Conservation (phyloP, 2,888 invertebrate genomes). For the Hydropsyche betteni region DNA sequence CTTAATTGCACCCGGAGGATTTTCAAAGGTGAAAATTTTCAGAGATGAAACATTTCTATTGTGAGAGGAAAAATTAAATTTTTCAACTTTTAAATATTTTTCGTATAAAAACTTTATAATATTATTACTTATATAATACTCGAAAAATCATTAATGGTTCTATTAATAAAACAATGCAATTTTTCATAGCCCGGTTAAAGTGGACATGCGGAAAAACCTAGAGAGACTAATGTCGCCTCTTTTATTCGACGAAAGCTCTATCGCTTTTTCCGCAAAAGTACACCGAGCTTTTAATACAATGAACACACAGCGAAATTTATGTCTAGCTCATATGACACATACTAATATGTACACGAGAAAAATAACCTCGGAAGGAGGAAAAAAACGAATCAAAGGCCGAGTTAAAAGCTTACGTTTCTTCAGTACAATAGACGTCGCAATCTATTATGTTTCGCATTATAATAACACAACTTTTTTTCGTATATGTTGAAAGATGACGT, state of each 20-base stretch:
- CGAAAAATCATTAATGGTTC: no score
- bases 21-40: no score
- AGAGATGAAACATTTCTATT: no score
- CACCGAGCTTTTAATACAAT: slow-evolving; percentile 36
- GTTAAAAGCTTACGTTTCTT: slow-evolving; percentile 23
- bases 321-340: slow-evolving; percentile 28
- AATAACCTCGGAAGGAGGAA: slow-evolving; percentile 2
- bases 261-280: slow-evolving; percentile 21
- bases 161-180: slow-evolving; percentile 3
- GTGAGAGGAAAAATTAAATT: no score
- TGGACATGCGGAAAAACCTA: slow-evolving; percentile 2
- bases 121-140: no score
- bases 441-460: no score
- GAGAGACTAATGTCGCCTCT: slow-evolving; percentile 30
- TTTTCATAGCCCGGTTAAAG: slow-evolving; percentile 6
- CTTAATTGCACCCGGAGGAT: no score
- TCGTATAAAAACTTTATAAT: no score
- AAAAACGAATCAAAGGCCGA: slow-evolving; percentile 12
- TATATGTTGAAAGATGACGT: no score
- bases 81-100: no score
- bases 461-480: no score
- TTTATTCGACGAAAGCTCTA: slow-evolving; percentile 33
- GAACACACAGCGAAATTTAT: slow-evolving; percentile 27
- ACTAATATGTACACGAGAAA: slow-evolving; percentile 22
- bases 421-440: background rate